Evolutionary conservation across 1,140 invertebrate species (phyloP), one percentile per base, ranked within the genome.

Genomic region (Andricus grossulariae): DNA sequence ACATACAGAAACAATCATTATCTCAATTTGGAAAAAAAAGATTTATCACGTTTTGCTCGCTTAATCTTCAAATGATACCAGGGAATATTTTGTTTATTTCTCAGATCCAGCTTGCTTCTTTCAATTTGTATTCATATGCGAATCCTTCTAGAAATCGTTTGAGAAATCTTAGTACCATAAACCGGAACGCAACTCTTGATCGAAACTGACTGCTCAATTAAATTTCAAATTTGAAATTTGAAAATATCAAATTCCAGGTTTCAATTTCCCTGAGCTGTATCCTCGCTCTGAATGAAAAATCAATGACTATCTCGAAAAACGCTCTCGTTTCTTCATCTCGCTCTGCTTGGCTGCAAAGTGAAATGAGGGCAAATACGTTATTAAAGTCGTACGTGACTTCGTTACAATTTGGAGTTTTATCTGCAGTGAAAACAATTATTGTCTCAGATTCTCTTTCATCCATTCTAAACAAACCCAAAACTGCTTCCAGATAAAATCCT

Each of bases 351-450:
- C 15, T 45, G 5, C 1, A 66, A 32, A 66, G 16, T 16, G 25
- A 39, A 39, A 66, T n/a, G 12, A 2, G 25, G 12, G 60, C 60
- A 66, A 66, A 66, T 39, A 66, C 60, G 60, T 66, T 66, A 66
- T 66, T 66, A 39, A 66, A 66, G 60, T 66, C 60, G 60, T 39
- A 66, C 60, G 60, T 66, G 60, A 66, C 60, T 66, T 39, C 16
- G 15, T 18, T 66, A 39, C 60, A 66, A 39, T 66, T 66, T 39
- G 60, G 13, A 32, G 60, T 39, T 66, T 66, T 66, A 66, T 66
- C 60, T 39, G 13, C 7, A 66, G 60, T 66, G 60, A 66, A 66
- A 66, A 66, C 60, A 66, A 66, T 66, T 66, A 66, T 66, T 66
- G 60, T 16, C 25, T 66, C 15, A 16, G n/a, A 66, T 66, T 15